phyloP scores from a whole-genome alignment of 2,888 invertebrate genomes.

The Phengaris alcon region DNA sequence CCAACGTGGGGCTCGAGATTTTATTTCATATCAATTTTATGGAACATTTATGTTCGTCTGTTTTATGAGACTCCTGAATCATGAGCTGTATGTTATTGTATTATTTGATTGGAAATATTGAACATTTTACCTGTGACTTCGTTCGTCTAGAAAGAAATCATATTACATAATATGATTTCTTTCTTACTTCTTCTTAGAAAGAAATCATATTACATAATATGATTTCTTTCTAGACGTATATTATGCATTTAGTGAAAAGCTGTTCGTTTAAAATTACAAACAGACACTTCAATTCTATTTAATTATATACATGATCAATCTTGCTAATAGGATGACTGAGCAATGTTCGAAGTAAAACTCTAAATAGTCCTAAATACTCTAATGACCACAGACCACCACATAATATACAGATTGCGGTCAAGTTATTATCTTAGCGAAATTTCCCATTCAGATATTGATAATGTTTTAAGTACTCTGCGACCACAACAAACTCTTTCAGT shows the following conservation, averaged over 20 bases:
- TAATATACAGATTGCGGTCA: background rate
- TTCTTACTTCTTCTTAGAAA: no score
- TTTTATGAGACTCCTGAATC: conserved; percentile 13
- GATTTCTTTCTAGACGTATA: no score
- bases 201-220: no score
- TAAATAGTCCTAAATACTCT: no score
- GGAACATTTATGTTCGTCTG: background rate
- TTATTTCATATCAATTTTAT: conserved; percentile 22
- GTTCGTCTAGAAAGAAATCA: no score
- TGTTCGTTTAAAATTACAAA: no score
- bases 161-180: no score
- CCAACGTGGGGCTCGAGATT: conserved; percentile 19
- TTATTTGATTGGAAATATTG: conserved; percentile 1
- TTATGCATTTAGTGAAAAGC: no score
- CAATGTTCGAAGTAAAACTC: no score
- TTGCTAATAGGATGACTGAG: no score
- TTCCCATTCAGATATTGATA: background rate
- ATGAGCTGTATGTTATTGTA: background rate
- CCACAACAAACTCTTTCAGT: conserved; percentile 38
- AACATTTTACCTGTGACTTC: background rate
- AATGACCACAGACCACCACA: background rate
- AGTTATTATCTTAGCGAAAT: background rate
- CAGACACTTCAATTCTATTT: no score
- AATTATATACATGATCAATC: no score
- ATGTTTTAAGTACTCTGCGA: background rate